These are phyloP conservation scores for Bovichtus variegatus DNA, from an alignment of 2,797 vertebrate genomes.

Conservation along the genomic window DNA sequence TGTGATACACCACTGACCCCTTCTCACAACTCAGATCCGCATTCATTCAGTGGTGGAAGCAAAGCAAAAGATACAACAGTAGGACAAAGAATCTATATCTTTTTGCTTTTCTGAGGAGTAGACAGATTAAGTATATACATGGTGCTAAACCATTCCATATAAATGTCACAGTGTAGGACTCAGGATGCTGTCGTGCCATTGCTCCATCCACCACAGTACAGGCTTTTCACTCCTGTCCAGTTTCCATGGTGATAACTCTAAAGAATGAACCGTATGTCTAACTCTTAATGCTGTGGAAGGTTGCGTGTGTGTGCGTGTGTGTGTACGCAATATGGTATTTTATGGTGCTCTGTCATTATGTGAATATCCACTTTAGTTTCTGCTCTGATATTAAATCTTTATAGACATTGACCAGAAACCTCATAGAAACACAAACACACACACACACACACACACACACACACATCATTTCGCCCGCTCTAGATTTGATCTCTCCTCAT, in stretches of 20 bases:
- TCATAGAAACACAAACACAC: neutral
- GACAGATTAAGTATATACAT: conserved; percentile 41
- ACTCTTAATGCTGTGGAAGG: conserved; percentile 75
- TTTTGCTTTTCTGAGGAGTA: conserved; percentile 31
- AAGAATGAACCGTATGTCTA: conserved; percentile 80
- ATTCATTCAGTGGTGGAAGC: conserved; percentile 36
- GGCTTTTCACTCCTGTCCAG: conserved; percentile 79
- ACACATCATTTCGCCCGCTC: conserved; percentile 11
- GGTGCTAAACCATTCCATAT: conserved; percentile 33
- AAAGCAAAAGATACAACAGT: neutral
- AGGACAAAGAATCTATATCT: neutral
- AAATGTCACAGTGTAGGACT: conserved; percentile 62
- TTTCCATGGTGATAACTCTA: conserved; percentile 88
- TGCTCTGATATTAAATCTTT: conserved; percentile 49
- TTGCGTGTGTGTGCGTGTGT: conserved; percentile 30
- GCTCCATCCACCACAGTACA: conserved; percentile 63
- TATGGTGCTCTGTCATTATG: conserved; percentile 47
- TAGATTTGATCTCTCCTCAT: conserved; percentile 15
- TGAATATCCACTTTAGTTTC: conserved; percentile 42
- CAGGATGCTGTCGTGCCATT: conserved; percentile 60
- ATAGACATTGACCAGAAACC: conserved; percentile 9
- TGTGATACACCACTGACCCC: conserved; percentile 38
- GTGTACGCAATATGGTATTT: conserved; percentile 38
- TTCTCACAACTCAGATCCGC: conserved; percentile 36
- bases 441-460: neutral